Base-by-base conservation (phyloP, 1,140 invertebrate species). In the Cepaea nemoralis region DNA sequence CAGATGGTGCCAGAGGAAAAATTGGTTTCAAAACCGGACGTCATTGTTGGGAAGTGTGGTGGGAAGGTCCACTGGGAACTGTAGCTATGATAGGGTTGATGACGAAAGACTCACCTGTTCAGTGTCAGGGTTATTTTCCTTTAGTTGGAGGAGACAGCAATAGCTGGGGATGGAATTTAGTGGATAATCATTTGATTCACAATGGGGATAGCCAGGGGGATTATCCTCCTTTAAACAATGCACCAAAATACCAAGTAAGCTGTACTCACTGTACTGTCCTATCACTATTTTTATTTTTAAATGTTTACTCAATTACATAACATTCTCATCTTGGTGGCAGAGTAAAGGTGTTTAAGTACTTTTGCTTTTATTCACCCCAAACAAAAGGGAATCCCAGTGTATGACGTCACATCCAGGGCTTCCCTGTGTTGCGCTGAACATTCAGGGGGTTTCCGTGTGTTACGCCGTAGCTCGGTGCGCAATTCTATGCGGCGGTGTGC, bases 161-260 rank as follows among this genome's bases (percentile, higher is more conserved):
- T 91, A 98, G 97, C 87, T 99, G 98, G 98, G 98, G 98, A 6
- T 99, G 98, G 98, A 99, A 99, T 94, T 93, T 99, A 81, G 97
- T 99, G 27, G 98, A 99, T 92, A 99, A 99, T 93, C 95, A 96
- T 93, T 94, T 99, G 70, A 92, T 99, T 85, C 98, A 99, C 90
- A 99, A 99, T 94, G 98, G 98, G 73, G 96, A 98, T 92, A 95
- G 95, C 84, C 95, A 98, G 92, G 97, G 97, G 82, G 97, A 96
- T 91, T 99, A 98, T 93, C 98, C 98, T 40, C 91, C 97, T 39
- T 92, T 99, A 80, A 99, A 98, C 91, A 99, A 99, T 94, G 96
- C 97, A 84, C 97, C 97, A 45, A 98, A 98, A 92, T 99, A 99
- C 93, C 97, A 99, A 94, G 97, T 97, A 85, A 70, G 69, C 39